Evolutionary conservation across 2,797 vertebrate genomes (phyloP).

Genomic region (Gymnoscopelus braueri): DNA sequence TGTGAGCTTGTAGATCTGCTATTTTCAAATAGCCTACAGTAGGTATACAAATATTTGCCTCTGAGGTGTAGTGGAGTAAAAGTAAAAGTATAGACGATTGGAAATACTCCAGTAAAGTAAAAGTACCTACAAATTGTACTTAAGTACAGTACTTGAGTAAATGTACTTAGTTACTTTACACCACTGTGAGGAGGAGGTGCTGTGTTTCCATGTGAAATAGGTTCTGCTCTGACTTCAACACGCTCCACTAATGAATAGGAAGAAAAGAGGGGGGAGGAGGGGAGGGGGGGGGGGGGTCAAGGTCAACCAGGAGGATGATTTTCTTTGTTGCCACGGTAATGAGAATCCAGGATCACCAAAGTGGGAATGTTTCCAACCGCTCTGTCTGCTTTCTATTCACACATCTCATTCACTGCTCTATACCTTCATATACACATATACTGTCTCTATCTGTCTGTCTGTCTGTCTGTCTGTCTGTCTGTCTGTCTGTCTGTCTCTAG

Average conservation of each 20-base stretch:
- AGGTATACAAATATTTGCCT: too few relatives aligned
- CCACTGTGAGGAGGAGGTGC: slow-evolving; percentile 33
- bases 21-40: too few relatives aligned
- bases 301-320: slow-evolving; percentile 68
- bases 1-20: too few relatives aligned
- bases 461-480: too few relatives aligned
- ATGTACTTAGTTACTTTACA: too few relatives aligned
- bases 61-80: too few relatives aligned
- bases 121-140: too few relatives aligned
- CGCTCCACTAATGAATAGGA: slow-evolving; percentile 66
- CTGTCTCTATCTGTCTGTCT: neutral
- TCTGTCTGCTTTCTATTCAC: slow-evolving; percentile 10
- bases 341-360: slow-evolving; percentile 54
- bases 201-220: slow-evolving; percentile 75
- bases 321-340: slow-evolving; percentile 73
- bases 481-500: too few relatives aligned
- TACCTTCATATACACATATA: neutral
- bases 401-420: slow-evolving; percentile 34
- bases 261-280: slow-evolving; percentile 26
- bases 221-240: slow-evolving; percentile 45
- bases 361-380: slow-evolving; percentile 42
- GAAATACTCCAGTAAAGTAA: too few relatives aligned
- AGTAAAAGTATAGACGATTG: too few relatives aligned
- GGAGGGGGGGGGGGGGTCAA: slow-evolving; percentile 48
- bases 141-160: too few relatives aligned